phyloP scores from a whole-genome alignment of 2,797 vertebrate genomes.

The Pangasius djambal region DNA sequence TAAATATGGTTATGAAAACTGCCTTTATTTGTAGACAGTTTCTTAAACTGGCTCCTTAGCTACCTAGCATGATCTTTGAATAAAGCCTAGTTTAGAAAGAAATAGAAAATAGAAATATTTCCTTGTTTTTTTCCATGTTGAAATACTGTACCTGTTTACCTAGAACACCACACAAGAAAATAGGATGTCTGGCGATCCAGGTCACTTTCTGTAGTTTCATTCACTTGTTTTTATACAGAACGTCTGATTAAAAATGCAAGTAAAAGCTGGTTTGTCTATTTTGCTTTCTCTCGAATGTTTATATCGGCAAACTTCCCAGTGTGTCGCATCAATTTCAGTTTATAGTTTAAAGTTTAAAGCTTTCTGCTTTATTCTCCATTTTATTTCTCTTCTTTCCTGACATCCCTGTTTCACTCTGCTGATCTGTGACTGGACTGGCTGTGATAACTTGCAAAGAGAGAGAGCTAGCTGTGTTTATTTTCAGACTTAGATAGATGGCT shows the following conservation, averaged over 20 bases:
- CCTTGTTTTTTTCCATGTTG: neutral
- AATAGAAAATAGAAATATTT: neutral
- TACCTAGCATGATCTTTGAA: neutral
- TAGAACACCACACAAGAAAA: neutral
- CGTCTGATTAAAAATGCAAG: neutral
- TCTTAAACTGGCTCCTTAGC: neutral
- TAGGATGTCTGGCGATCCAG: neutral
- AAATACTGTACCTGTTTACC: neutral
- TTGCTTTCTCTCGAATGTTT: neutral
- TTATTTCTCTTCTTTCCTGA: slow-evolving; percentile 49
- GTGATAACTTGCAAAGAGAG: slow-evolving; percentile 30
- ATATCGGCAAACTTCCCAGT: neutral
- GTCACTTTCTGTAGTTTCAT: neutral
- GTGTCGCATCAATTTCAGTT: slow-evolving; percentile 43
- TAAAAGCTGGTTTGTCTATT: neutral
- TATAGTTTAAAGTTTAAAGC: slow-evolving; percentile 27
- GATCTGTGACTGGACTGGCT: slow-evolving; percentile 62
- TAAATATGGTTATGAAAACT: neutral
- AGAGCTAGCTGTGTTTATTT: slow-evolving; percentile 37
- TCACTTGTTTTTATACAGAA: neutral
- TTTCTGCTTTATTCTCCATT: slow-evolving; percentile 43
- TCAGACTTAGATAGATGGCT: slow-evolving; percentile 50
- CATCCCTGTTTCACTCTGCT: slow-evolving; percentile 56
- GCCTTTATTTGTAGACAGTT: neutral
- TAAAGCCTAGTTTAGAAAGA: neutral